Percentiles rank a stretch among this genome's conserved stretches.
Conservation (phyloP, 2,113 vertebrate species). For the Erinaceus europaeus region DNA sequence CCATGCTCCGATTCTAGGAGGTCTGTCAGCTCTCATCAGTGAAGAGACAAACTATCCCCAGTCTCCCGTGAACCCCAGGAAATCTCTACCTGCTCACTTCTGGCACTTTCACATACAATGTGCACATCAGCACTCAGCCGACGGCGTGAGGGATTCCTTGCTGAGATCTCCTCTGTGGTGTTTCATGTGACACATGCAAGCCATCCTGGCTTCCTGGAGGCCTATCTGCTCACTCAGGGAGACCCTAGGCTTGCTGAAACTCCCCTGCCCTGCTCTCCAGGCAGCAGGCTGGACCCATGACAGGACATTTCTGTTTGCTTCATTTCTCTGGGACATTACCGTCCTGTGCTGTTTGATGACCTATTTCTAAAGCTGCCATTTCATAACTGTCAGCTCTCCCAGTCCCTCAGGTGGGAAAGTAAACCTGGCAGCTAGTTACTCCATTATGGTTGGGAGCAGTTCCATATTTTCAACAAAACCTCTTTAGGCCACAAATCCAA, state of each 20-base stretch:
- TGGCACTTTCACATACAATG: not conserved
- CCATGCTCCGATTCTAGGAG: too few species aligned
- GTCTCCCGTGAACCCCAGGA: not conserved
- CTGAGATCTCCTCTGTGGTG: not conserved
- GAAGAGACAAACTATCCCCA: not conserved
- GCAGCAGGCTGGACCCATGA: not conserved
- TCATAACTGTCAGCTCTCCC: not conserved
- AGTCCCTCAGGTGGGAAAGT: not conserved
- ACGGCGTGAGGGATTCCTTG: not conserved
- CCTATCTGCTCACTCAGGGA: not conserved
- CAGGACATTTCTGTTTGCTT: not conserved
- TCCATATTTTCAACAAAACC: slow-evolving; percentile 1
- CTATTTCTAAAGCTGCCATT: slow-evolving; percentile 30
- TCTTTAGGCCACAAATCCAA: not conserved
- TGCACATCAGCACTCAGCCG: not conserved
- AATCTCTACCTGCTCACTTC: not conserved
- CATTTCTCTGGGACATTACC: not conserved
- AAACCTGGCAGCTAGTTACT: not conserved
- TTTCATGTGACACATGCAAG: not conserved
- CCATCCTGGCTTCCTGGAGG: not conserved
- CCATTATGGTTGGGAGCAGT: slow-evolving; percentile 4
- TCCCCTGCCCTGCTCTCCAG: too few species aligned
- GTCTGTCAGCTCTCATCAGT: not conserved
- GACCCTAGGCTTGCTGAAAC: not conserved
- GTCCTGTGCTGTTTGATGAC: not conserved